Conservation (phyloP, 2,888 invertebrate species). For the Drosophila acutilabella region DNA sequence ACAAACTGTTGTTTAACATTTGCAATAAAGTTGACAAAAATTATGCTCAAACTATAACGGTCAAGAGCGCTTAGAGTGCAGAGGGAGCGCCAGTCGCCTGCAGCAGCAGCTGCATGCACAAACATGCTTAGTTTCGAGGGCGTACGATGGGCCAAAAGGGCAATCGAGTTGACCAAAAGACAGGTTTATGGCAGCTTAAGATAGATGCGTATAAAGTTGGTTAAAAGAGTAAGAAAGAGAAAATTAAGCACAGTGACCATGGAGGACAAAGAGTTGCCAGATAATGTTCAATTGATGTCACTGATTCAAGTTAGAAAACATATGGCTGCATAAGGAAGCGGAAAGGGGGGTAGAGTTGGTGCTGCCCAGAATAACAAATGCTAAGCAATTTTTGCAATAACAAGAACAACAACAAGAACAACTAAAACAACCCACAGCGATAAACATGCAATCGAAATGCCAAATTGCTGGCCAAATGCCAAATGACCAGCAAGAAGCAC, state of each 20-base stretch:
- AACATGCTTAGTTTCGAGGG: conserved; percentile 19
- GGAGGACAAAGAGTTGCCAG: conserved; percentile 10
- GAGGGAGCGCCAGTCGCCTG: conserved; percentile 12
- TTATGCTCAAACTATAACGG: background rate
- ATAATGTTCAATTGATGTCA: conserved; percentile 20
- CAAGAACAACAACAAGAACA: conserved; percentile 33
- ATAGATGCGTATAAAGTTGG: background rate
- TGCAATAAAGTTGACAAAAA: conserved; percentile 11
- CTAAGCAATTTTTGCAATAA: conserved; percentile 56
- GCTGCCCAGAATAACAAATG: conserved; percentile 39
- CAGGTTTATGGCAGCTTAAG: background rate
- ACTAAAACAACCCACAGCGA: conserved; percentile 28
- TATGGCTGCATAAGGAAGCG: background rate
- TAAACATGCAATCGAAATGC: conserved; percentile 78
- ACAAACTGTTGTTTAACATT: conserved; percentile 15
- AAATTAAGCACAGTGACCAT: conserved; percentile 8
- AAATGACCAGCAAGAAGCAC: conserved; percentile 66
- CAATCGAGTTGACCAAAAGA: background rate
- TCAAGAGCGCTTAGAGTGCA: conserved; percentile 5
- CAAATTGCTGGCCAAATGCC: conserved; percentile 76
- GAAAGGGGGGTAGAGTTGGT: background rate
- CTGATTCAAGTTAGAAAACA: conserved; percentile 18
- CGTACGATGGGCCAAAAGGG: conserved; percentile 3
- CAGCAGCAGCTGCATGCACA: conserved; percentile 19
- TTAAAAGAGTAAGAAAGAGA: background rate